Conservation (phyloP, 2,888 invertebrate species). For the Diaprepes abbreviatus region DNA sequence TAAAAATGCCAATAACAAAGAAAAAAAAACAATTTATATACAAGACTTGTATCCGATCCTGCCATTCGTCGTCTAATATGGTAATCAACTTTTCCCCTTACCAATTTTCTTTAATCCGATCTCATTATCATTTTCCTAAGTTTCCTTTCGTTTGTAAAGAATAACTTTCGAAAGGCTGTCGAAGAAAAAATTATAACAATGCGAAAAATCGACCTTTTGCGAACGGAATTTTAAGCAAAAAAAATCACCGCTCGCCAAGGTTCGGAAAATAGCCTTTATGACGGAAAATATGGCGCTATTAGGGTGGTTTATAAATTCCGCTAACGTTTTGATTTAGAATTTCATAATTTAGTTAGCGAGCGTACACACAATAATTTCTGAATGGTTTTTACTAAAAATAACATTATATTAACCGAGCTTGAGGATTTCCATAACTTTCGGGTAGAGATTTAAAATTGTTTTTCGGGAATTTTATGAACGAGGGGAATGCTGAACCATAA, state of each 20-base stretch:
- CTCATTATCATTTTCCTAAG: too few species aligned
- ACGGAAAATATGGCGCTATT: not conserved
- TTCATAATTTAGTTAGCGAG: conserved; percentile 9
- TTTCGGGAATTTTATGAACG: too few species aligned
- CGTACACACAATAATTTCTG: not conserved
- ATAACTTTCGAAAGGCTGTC: not conserved
- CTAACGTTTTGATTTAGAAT: conserved; percentile 14
- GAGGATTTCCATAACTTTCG: too few species aligned
- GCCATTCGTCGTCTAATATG: too few species aligned
- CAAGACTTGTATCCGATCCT: too few species aligned
- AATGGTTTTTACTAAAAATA: conserved; percentile 11
- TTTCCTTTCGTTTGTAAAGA: not conserved
- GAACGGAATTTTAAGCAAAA: not conserved
- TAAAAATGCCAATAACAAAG: too few species aligned
- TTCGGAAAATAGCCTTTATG: not conserved
- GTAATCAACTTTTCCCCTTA: too few species aligned
- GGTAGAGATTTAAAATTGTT: too few species aligned
- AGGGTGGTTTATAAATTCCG: conserved; percentile 7
- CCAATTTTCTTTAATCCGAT: too few species aligned
- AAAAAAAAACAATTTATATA: too few species aligned
- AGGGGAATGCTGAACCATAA: too few species aligned
- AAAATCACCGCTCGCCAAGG: not conserved
- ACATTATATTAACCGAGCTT: not conserved
- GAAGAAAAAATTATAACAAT: not conserved
- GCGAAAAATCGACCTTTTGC: not conserved